Evolutionary conservation across 2,888 invertebrate genomes (phyloP).

Genomic region (Diadegma fenestrale): DNA sequence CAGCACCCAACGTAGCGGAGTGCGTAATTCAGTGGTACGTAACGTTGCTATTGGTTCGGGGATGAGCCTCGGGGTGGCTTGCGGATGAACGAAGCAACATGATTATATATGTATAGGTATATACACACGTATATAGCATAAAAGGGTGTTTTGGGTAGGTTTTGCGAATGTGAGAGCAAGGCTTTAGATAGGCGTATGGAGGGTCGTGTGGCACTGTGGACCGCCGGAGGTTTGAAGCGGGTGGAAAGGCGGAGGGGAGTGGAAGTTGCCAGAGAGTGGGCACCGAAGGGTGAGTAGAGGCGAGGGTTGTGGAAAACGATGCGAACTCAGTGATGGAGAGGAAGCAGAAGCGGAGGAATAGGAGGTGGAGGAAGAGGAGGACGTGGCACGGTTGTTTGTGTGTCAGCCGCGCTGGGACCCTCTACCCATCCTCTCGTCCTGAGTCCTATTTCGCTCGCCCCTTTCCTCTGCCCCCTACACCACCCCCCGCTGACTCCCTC

Average conservation of each 20-base stretch:
- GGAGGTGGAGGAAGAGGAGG: constrained; percentile 69
- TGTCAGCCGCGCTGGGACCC: constrained; percentile 84
- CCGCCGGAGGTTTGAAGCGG: constrained; percentile 66
- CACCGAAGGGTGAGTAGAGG: constrained; percentile 53
- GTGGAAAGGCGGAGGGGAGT: constrained; percentile 37
- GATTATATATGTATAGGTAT: constrained; percentile 14
- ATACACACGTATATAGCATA: constrained; percentile 23
- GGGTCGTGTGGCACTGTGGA: constrained; percentile 64
- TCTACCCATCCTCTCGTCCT: constrained; percentile 64
- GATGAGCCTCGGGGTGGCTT: constrained; percentile 46
- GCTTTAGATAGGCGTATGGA: constrained; percentile 72
- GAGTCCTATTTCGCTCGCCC: constrained; percentile 61
- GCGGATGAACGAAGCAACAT: constrained; percentile 53
- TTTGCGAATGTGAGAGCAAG: constrained; percentile 68
- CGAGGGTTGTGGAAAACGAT: constrained; percentile 64
- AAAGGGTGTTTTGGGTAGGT: constrained; percentile 59
- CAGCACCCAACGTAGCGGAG: constrained; percentile 70
- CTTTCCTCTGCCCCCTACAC: constrained; percentile 26
- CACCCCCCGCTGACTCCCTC: constrained; percentile 31
- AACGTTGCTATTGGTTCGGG: constrained; percentile 73
- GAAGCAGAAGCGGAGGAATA: constrained; percentile 67
- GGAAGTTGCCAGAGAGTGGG: constrained; percentile 64
- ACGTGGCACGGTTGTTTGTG: constrained; percentile 83
- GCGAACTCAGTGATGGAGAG: constrained; percentile 72
- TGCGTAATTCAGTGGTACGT: constrained; percentile 82